Conservation (phyloP, 1,140 invertebrate species). For the Aphelinus certus region DNA sequence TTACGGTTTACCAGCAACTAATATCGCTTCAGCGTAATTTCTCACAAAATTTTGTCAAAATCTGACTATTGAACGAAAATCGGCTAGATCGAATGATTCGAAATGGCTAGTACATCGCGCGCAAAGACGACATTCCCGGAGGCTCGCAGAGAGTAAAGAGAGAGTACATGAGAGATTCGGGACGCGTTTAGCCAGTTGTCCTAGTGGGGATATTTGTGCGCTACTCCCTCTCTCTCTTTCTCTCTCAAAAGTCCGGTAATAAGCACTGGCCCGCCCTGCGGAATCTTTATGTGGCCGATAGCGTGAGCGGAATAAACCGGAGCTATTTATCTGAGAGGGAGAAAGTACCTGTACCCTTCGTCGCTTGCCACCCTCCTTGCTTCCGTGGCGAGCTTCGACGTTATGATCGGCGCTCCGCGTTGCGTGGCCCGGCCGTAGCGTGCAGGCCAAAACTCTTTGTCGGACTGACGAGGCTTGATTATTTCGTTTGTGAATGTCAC, state of each 20-base stretch:
- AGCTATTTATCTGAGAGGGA: slow-evolving; percentile 28
- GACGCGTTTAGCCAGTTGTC: not conserved
- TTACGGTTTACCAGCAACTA: too few species aligned
- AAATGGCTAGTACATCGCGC: too few species aligned
- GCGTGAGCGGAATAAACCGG: slow-evolving; percentile 37
- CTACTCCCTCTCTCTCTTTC: not conserved
- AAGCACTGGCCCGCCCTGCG: not conserved
- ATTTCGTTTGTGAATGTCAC: too few species aligned
- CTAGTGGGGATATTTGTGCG: too few species aligned
- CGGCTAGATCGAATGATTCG: too few species aligned
- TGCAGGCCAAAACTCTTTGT: too few species aligned
- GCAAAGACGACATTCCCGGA: too few species aligned
- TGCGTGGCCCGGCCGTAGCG: too few species aligned
- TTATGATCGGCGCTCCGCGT: slow-evolving; percentile 16
- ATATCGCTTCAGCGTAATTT: too few species aligned
- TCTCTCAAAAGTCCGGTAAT: not conserved
- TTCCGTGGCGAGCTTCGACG: slow-evolving; percentile 8
- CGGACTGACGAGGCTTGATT: too few species aligned
- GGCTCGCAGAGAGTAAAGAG: not conserved
- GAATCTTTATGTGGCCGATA: slow-evolving; percentile 35
- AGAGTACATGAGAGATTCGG: not conserved
- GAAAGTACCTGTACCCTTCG: slow-evolving; percentile 9
- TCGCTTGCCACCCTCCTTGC: not conserved
- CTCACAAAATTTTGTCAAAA: too few species aligned
- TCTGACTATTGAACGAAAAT: too few species aligned